Evolutionary conservation across 1,140 invertebrate species (phyloP).

Genomic region (Listronotus bonariensis): DNA sequence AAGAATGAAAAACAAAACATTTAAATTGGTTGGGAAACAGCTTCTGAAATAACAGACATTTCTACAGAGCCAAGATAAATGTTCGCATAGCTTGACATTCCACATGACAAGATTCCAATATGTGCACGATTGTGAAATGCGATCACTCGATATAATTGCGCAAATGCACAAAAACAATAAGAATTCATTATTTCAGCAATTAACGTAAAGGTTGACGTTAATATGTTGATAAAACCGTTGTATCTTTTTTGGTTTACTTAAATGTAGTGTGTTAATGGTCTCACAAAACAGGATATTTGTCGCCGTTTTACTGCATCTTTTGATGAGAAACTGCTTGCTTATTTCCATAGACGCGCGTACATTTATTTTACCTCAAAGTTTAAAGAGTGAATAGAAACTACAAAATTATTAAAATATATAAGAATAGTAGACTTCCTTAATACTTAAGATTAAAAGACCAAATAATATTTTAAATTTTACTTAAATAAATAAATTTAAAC

Average conservation of each 20-base stretch:
- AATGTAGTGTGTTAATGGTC: slow-evolving; percentile 19
- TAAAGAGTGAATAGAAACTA: too few relatives aligned
- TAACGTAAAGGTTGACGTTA: slow-evolving; percentile 24
- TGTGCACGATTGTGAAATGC: slow-evolving; percentile 24
- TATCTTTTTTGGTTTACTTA: slow-evolving; percentile 6
- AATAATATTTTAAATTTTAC: too few relatives aligned
- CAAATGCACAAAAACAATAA: slow-evolving; percentile 23
- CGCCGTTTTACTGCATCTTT: slow-evolving; percentile 19
- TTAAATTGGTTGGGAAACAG: slow-evolving; percentile 28
- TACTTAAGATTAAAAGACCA: too few relatives aligned
- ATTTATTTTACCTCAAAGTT: too few relatives aligned
- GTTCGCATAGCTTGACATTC: slow-evolving; percentile 15
- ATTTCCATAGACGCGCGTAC: slow-evolving; percentile 5
- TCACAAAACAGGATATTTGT: slow-evolving; percentile 35
- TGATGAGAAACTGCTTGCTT: slow-evolving; percentile 14
- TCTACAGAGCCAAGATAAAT: slow-evolving; percentile 25
- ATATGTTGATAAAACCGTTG: slow-evolving; percentile 35
- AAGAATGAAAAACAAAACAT: background rate
- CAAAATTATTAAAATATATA: too few relatives aligned
- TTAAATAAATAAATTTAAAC: too few relatives aligned
- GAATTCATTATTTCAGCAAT: slow-evolving; percentile 32
- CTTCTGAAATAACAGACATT: slow-evolving; percentile 16
- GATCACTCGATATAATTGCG: slow-evolving; percentile 24
- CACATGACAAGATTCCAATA: slow-evolving; percentile 27
- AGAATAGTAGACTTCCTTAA: too few relatives aligned